These are phyloP conservation scores for Elysia crispata DNA, from an alignment of 2,888 invertebrate species.

Conservation along the genomic window DNA sequence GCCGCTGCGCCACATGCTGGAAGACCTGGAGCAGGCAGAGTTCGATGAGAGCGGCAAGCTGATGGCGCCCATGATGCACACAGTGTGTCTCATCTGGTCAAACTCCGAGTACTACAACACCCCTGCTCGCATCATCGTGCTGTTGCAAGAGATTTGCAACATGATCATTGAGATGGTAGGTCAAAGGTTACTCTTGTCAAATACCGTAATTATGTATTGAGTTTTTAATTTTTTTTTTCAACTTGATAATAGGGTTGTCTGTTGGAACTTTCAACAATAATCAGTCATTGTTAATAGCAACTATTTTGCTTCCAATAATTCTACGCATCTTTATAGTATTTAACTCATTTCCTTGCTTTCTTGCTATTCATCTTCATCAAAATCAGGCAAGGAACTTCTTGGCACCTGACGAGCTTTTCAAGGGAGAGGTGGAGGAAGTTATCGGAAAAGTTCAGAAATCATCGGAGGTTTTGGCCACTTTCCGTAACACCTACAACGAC, in stretches of 20 bases:
- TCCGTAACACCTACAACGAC: slow-evolving; percentile 74
- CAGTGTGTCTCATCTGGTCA: slow-evolving; percentile 93
- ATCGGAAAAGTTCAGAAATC: slow-evolving; percentile 84
- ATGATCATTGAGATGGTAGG: slow-evolving; percentile 90
- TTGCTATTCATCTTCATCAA: slow-evolving; percentile 59
- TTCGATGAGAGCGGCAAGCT: slow-evolving; percentile 80
- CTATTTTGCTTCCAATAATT: no score
- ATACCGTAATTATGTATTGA: no score
- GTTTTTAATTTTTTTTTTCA: no score
- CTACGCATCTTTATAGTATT: no score
- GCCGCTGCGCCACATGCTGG: slow-evolving; percentile 89
- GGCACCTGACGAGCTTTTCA: slow-evolving; percentile 94
- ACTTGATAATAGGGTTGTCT: no score
- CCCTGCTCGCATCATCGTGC: slow-evolving; percentile 90
- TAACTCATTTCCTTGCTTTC: no score
- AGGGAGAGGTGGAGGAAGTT: slow-evolving; percentile 95
- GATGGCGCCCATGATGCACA: slow-evolving; percentile 89
- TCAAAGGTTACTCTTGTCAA: no score
- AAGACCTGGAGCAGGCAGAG: slow-evolving; percentile 81
- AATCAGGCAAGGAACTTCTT: slow-evolving; percentile 89
- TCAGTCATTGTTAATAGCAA: no score
- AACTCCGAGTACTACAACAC: slow-evolving; percentile 92
- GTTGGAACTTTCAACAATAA: no score
- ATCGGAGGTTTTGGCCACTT: slow-evolving; percentile 69
- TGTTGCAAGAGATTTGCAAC: slow-evolving; percentile 93